Percentiles rank a stretch among this genome's conserved stretches.
phyloP scores from a whole-genome alignment of 2,113 vertebrate species.

The Malurus cyaneus region DNA sequence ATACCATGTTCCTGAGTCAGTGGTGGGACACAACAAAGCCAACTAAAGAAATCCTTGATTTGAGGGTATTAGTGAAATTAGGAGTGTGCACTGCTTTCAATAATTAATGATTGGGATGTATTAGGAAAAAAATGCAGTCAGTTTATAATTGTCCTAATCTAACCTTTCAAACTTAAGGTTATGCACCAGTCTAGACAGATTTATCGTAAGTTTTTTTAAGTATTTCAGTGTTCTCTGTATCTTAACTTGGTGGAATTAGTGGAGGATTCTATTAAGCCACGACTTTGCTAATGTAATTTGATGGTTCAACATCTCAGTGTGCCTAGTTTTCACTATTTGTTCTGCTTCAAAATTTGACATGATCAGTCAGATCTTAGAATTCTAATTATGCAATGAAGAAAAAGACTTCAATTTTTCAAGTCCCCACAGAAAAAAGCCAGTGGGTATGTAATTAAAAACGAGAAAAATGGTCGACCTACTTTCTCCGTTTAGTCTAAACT shows the following conservation, averaged over 20 bases:
- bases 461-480: conserved; percentile 25
- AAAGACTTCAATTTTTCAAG: neutral
- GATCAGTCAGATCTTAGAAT: conserved; percentile 35
- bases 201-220: neutral
- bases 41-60: neutral
- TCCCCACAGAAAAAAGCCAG: conserved; percentile 29
- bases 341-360: conserved; percentile 42
- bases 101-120: neutral
- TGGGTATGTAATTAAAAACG: conserved; percentile 28
- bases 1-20: neutral
- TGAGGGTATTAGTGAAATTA: neutral
- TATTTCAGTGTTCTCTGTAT: neutral
- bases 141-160: neutral
- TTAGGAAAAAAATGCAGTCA: neutral
- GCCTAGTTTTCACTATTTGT: conserved; percentile 48
- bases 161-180: neutral
- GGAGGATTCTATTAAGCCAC: neutral
- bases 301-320: conserved; percentile 21
- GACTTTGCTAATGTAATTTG: conserved; percentile 36
- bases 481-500: neutral
- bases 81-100: neutral
- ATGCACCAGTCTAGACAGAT: neutral
- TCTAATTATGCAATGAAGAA: conserved; percentile 44
- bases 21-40: neutral
- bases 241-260: neutral